Evolutionary conservation across 2,113 vertebrate species (phyloP), one percentile per base, ranked within the genome.

Genomic region (Corythoichthys haematopterus): DNA sequence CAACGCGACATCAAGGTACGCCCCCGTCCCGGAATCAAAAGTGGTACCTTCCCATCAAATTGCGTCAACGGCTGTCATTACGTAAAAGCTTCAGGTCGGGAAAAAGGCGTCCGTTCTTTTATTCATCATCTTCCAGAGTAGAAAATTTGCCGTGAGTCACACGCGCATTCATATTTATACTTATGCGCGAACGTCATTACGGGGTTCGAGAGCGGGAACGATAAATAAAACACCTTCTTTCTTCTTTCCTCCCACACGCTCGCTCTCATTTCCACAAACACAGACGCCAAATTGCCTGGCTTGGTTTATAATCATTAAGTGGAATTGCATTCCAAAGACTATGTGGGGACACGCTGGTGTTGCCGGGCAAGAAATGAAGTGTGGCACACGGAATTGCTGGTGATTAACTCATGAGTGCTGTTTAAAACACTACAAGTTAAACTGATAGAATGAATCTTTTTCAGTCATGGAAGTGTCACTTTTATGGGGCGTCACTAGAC

Each of bases 1-100:
- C 92, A 94, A 78, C 93, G 94, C 36, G 92, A 97, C 69, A 93
- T 96, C 74, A 97, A 97, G 92, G 96, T 93, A 73, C 53, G 12
- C 53, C 5, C 0, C 11, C 20, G 1, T 52, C 47, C 52, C 52
- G 2, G 2, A 57, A 37, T 36, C 35, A 35, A 57, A 57, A 57
- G 14, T 7, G 13, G 5, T 2, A 13, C 55, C 13, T 33, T 33
- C 50, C 6, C 2, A 20, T 52, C 50, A 20, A n/a, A 2, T 57
- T 35, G 55, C 55, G 55, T 57, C 55, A 35, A 36, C 55, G 6
- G 55, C 33, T 6, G 55, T 57, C 28, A 62, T 46, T 28, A 46
- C 6, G 43, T 45, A 20, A 43, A 61, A 4, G 58, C 20, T 62
- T 45, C 0, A 43, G 58, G 58, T 40, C 52, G 52, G 52, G 16